Percentiles rank a stretch among this genome's conserved stretches.
Evolutionary conservation across 2,113 vertebrate species (phyloP).

Genomic region (Limnothrissa miodon): DNA sequence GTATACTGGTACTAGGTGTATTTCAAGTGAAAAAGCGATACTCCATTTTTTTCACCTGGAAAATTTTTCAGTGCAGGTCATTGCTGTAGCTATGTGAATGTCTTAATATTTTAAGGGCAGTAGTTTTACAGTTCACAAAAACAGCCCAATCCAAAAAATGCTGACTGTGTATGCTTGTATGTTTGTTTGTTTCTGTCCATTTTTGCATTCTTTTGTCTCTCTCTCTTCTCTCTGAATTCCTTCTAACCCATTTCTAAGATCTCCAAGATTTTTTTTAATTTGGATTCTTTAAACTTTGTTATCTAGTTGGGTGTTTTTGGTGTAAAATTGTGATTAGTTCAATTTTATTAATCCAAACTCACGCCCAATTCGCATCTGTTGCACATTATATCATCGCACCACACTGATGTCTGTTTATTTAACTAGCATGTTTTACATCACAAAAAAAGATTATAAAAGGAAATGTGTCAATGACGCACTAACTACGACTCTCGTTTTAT

Average conservation of each 20-base stretch:
- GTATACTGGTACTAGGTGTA: background rate
- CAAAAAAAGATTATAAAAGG: background rate
- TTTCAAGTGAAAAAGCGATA: background rate
- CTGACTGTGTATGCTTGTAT: background rate
- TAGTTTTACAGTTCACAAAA: constrained; percentile 6
- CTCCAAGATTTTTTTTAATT: background rate
- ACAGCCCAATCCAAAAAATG: background rate
- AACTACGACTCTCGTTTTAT: background rate
- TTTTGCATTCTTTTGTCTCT: background rate
- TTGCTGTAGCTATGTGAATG: background rate
- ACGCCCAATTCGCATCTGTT: background rate
- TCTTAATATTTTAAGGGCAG: constrained; percentile 2
- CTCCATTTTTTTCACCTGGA: background rate
- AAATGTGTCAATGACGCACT: background rate
- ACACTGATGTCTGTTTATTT: constrained; percentile 14
- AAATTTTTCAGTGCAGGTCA: background rate
- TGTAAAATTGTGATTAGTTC: background rate
- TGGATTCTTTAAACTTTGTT: no score
- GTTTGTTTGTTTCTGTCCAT: background rate
- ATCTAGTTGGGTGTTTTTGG: no score
- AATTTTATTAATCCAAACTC: no score
- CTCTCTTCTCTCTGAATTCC: no score
- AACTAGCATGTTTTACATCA: background rate
- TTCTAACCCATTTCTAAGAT: background rate
- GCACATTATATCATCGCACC: background rate